Base-by-base conservation (phyloP, 2,797 vertebrate genomes). In the Trachops cirrhosus region DNA sequence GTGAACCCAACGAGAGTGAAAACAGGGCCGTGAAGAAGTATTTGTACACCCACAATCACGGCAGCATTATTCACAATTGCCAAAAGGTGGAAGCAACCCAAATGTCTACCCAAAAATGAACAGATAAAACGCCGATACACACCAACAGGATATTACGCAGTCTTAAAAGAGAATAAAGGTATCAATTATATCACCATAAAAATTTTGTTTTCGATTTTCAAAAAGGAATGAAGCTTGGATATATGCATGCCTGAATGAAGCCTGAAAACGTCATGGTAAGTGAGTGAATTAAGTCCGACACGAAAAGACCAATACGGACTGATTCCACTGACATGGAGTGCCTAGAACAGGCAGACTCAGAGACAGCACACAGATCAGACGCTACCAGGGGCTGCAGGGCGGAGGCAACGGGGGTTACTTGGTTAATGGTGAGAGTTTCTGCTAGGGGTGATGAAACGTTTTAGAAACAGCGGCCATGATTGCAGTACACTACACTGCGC, bases 401-500 rank as follows among this genome's bases (percentile, higher is more conserved):
- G 5, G 22, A 3, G 46, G 21, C 44, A 71, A 80, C 16, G 12
- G 18, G 6, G 70, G 24, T 64, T 87, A 77, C 12, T 44, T 68
- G 16, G 14, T 86, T 71, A 86, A 73, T 37, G n/a, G 46, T 77
- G 73, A 83, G 24, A 91, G 79, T 94, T 93, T 88, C 85, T 93
- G 9, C 77, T 46, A 44, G 22, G 46, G 24, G 9, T 67, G 73
- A 46, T 57, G 48, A 80, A 93, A 46, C n/a, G 67, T 85, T 95
- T 80, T 77, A 34, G 44, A 86, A 84, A 95, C 10, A 91, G 21
- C 54, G 12, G 50, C 75, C 18, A 68, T 32, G 59, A 41, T 2
- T 71, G 34, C 50, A 48, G 24, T 59, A 59, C 24, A 29, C 52
- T 48, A 93, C 26, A 57, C 5, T 70, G 62, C 68, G 21, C 52